A percentile compares a stretch with the other conserved stretches of the same genome.
phyloP scores from a whole-genome alignment of 2,113 vertebrate species.

The Pristiophorus japonicus region DNA sequence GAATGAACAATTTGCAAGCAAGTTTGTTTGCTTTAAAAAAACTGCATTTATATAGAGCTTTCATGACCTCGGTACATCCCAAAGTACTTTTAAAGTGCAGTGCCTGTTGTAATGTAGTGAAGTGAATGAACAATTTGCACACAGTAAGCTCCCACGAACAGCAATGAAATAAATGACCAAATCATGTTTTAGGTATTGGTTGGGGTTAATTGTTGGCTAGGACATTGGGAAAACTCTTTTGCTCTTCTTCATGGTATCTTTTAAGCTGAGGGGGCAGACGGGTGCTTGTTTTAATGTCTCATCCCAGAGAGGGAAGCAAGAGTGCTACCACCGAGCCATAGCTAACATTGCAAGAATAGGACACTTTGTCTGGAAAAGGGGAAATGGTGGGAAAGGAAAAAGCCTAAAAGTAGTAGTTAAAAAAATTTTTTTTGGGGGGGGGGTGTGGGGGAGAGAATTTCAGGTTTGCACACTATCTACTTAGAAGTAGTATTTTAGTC shows the following conservation, averaged over 20 bases:
- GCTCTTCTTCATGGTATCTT: not conserved
- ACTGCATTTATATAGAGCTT: not conserved
- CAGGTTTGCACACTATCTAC: not conserved
- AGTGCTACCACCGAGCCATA: not conserved
- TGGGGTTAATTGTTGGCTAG: not conserved
- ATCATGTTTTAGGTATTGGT: not conserved
- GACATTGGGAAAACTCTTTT: not conserved
- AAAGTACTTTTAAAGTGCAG: not conserved
- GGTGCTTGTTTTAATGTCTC: too few relatives aligned
- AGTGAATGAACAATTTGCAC: too few relatives aligned
- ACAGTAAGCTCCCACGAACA: not conserved
- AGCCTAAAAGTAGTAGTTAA: not conserved
- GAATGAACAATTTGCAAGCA: not conserved
- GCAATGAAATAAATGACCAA: not conserved
- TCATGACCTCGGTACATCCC: not conserved
- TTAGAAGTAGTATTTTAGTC: not conserved
- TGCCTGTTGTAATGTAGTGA: not conserved
- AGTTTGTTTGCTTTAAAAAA: not conserved
- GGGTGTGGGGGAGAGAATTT: not conserved
- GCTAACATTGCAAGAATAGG: too few relatives aligned
- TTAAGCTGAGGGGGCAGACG: too few relatives aligned
- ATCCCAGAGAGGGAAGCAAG: not conserved
- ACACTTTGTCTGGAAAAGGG: not conserved
- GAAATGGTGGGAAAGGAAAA: not conserved
- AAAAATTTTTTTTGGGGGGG: not conserved